Conservation (phyloP, 2,113 vertebrate species). For the Alosa alosa region DNA sequence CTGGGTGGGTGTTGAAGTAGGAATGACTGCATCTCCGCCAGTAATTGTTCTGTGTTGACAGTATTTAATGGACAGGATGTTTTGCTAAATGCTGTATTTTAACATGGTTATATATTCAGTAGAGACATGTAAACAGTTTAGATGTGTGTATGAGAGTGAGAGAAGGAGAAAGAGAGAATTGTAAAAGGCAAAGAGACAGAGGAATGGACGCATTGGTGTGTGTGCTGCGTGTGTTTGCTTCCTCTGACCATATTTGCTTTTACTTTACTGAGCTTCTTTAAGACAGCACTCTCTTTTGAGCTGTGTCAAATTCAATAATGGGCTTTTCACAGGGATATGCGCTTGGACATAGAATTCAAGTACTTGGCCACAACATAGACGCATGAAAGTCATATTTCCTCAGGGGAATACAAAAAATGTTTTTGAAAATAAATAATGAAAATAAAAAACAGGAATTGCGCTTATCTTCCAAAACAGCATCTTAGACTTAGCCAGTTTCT, state of each 20-base stretch:
- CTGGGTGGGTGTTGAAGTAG: neutral
- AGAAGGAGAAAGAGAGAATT: neutral
- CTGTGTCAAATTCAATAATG: constrained; percentile 8
- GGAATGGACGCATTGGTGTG: neutral
- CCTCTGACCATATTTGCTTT: neutral
- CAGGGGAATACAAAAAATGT: neutral
- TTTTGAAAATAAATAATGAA: neutral
- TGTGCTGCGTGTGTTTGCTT: neutral
- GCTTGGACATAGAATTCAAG: neutral
- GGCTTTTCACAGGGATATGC: neutral
- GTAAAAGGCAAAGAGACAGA: neutral
- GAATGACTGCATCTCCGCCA: neutral
- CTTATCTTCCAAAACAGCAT: constrained; percentile 14
- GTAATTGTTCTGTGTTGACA: neutral
- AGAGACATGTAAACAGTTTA: too few relatives aligned
- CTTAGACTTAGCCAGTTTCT: neutral
- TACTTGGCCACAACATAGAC: neutral
- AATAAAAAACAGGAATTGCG: neutral
- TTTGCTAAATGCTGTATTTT: too few relatives aligned
- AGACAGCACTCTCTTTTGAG: neutral
- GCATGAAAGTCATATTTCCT: constrained; percentile 11
- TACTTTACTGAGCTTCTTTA: neutral
- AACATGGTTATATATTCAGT: too few relatives aligned
- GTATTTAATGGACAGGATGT: neutral
- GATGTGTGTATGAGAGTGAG: neutral